Conservation (phyloP, 2,113 vertebrate genomes). For the Dendrocopos noguchii region DNA sequence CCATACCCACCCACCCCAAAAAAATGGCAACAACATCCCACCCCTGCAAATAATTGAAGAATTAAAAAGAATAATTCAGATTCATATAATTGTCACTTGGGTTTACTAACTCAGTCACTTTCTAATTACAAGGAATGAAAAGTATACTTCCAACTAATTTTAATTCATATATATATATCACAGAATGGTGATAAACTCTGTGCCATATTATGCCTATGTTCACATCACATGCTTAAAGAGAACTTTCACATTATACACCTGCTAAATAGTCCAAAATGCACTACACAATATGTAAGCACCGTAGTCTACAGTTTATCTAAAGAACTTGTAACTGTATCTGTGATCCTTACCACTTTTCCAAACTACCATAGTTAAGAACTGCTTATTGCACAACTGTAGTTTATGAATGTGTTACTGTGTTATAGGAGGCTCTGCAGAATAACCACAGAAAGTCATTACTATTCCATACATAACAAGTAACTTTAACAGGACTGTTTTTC, state of each 20-base stretch:
- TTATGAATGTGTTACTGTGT: background rate
- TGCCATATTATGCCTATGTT: background rate
- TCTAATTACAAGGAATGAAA: background rate
- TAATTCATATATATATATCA: background rate
- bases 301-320: background rate
- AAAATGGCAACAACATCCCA: background rate
- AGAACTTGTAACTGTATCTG: background rate
- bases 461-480: background rate
- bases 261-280: background rate
- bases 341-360: background rate
- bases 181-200: background rate
- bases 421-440: background rate
- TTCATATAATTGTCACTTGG: background rate
- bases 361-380: background rate
- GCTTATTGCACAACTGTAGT: background rate
- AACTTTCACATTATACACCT: background rate
- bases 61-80: background rate
- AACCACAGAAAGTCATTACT: conserved; percentile 5
- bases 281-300: background rate
- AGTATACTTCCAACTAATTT: background rate
- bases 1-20: background rate
- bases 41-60: background rate
- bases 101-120: background rate
- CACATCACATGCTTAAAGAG: background rate
- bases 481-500: background rate